Conservation (phyloP, 2,113 vertebrate genomes). For the Nannobrachium achirus region DNA sequence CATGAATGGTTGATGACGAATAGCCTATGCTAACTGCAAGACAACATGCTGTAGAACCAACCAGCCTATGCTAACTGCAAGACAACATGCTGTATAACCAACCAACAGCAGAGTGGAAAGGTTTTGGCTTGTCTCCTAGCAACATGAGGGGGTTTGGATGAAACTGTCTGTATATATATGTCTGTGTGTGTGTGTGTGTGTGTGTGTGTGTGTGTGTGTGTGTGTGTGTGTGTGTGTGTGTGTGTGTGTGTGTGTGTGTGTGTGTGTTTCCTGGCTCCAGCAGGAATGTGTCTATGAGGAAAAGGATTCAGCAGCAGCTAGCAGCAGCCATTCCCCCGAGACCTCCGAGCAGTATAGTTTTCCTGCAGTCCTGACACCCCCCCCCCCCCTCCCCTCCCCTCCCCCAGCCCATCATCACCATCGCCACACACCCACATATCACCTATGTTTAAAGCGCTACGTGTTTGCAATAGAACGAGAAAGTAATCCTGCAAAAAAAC, state of each 20-base stretch:
- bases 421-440: not conserved
- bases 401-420: not conserved
- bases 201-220: too few relatives aligned
- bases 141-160: too few relatives aligned
- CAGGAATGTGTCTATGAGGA: conserved; percentile 8
- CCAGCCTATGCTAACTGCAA: too few relatives aligned
- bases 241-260: not conserved
- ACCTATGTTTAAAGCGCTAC: not conserved
- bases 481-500: too few relatives aligned
- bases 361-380: not conserved
- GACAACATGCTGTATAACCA: too few relatives aligned
- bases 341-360: not conserved
- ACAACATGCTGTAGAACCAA: too few relatives aligned
- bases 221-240: not conserved
- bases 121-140: too few relatives aligned
- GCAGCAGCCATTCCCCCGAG: not conserved
- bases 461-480: not conserved
- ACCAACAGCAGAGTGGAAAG: too few relatives aligned
- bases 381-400: not conserved
- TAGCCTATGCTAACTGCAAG: too few relatives aligned
- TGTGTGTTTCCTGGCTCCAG: conserved; percentile 7
- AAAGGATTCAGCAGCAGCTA: not conserved
- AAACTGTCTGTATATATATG: too few relatives aligned
- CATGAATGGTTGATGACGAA: too few relatives aligned
- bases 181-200: too few relatives aligned